These are phyloP conservation scores for Trypoxylus dichotomus DNA, from an alignment of 1,140 invertebrate genomes.

Conservation along the genomic window DNA sequence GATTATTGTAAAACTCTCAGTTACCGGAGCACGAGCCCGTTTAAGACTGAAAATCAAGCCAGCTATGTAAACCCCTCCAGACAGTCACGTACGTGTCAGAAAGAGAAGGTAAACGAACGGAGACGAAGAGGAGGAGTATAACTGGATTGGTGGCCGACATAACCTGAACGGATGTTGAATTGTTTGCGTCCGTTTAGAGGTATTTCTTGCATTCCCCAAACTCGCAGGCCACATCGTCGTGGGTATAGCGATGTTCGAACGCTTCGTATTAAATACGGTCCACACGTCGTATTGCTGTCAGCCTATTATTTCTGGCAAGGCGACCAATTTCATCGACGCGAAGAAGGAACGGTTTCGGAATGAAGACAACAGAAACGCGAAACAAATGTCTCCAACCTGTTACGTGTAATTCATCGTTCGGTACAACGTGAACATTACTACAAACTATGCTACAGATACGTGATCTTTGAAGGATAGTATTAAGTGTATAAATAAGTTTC, in stretches of 20 bases:
- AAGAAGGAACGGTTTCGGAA: neutral
- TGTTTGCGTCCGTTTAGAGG: slow-evolving; percentile 20
- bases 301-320: too few relatives aligned
- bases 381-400: neutral
- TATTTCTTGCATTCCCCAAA: slow-evolving; percentile 22
- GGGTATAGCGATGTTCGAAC: neutral
- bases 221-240: neutral
- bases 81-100: neutral
- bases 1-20: neutral
- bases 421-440: too few relatives aligned
- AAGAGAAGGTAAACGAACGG: neutral
- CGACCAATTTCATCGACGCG: too few relatives aligned
- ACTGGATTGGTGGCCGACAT: slow-evolving; percentile 22
- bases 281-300: neutral
- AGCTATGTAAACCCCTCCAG: slow-evolving; percentile 16
- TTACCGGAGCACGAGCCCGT: slow-evolving; percentile 13
- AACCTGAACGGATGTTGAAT: slow-evolving; percentile 25
- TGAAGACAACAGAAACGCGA: neutral
- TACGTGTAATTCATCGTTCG: too few relatives aligned
- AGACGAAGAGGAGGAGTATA: slow-evolving; percentile 9
- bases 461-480: too few relatives aligned
- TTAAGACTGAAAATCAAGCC: slow-evolving; percentile 16
- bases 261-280: neutral
- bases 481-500: too few relatives aligned
- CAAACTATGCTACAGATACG: too few relatives aligned